Conservation (phyloP, 2,888 invertebrate genomes). For the Theodoxus fluviatilis region DNA sequence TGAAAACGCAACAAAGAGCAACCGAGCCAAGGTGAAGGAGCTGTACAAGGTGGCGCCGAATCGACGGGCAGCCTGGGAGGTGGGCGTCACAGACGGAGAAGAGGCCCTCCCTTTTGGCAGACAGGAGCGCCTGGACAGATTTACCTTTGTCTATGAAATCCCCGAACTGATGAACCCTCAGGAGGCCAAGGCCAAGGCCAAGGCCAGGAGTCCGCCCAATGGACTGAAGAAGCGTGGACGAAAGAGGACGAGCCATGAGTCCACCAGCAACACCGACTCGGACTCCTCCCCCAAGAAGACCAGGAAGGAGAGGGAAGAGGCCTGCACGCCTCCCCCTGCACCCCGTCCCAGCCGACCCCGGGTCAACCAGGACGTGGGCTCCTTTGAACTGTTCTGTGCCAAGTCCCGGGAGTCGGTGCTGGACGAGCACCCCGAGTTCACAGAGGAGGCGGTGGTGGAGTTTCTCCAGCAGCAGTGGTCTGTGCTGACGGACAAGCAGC, state of each 20-base stretch:
- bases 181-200: constrained; percentile 16
- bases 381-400: constrained; percentile 56
- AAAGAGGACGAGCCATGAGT: too few relatives aligned
- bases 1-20: constrained; percentile 29
- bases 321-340: constrained; percentile 26
- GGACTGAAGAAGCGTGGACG: constrained; percentile 25
- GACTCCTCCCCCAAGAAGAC: too few relatives aligned
- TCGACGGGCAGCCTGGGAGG: constrained; percentile 73
- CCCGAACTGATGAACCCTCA: constrained; percentile 22
- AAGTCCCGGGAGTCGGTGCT: constrained; percentile 47
- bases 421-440: constrained; percentile 53
- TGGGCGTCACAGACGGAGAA: constrained; percentile 80
- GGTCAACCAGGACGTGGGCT: constrained; percentile 34
- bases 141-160: constrained; percentile 49
- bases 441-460: constrained; percentile 44
- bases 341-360: neutral
- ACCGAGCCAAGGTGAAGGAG: constrained; percentile 35
- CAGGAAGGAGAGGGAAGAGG: too few relatives aligned
- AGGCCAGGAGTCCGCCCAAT: neutral
- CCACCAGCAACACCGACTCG: too few relatives aligned
- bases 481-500: constrained; percentile 50
- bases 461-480: constrained; percentile 52
- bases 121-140: constrained; percentile 45
- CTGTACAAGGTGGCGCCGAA: constrained; percentile 56
- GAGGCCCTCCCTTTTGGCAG: constrained; percentile 66